Evolutionary conservation across 64 coral and sea anemone genomes (phyloP), one percentile per base, ranked within the genome.

Genomic region (Exaiptasia diaphana): DNA sequence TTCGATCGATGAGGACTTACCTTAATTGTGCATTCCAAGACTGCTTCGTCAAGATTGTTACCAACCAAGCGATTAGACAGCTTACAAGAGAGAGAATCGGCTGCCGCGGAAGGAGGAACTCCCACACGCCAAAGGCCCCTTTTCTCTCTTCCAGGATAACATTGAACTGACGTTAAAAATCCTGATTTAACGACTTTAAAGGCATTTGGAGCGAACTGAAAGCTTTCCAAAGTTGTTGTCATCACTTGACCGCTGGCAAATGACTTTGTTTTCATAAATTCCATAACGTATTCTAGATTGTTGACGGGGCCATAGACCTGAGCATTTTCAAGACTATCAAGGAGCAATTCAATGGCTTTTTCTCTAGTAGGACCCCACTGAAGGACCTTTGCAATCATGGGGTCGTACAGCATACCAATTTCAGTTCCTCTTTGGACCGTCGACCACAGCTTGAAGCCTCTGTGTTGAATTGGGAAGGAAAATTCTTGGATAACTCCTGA

Each of bases 51-150:
- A 38, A 77, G 71, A 4, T 53, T 29, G 67, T 86, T 86, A 53
- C 73, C 73, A 35, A 87, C 83, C 50, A 87, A 57, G 34, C 83
- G 13, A 14, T 87, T 87, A 23, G 73, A 71, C 34, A 87, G 3
- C 55, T 73, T 87, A 30, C 83, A 67, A 41, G 83, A 54, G 13
- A 87, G 23, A 24, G 76, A 73, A 67, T 87, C 83, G 72, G 77
- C 77, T 25, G 83, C 71, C 1, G 71, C 83, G 53, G 71, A 77
- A 7, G 83, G 83, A 13, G 83, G 83, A 25, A 86, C 83, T 6
- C 83, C 83, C 32, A 86, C 49, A 24, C 83, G 83, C 73, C 71
- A 86, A 25, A n/a, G n/a, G n/a, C n/a, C n/a, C n/a, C n/a, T n/a
- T n/a, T n/a, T n/a, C n/a, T n/a, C n/a, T n/a, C n/a, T n/a, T n/a